Evolutionary conservation across 2,797 vertebrate genomes (phyloP).

Genomic region (Pangasius larnaudii): DNA sequence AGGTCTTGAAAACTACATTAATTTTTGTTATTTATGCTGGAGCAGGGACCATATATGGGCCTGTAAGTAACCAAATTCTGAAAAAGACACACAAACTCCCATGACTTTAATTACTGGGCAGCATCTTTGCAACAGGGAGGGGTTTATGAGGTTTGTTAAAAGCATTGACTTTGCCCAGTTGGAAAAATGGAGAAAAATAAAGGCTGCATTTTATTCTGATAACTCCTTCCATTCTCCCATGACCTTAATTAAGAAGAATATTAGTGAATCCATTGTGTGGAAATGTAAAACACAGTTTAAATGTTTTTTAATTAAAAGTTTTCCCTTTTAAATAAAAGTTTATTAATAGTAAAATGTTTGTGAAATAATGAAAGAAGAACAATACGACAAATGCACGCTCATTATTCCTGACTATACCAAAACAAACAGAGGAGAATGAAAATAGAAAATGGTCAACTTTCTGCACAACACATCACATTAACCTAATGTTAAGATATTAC

Average conservation of each 20-base stretch:
- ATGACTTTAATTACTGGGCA: conserved; percentile 35
- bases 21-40: background rate
- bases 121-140: background rate
- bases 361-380: background rate
- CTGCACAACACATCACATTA: background rate
- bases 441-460: background rate
- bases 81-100: background rate
- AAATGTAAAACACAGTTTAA: background rate
- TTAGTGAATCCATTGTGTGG: background rate
- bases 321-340: background rate
- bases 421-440: background rate
- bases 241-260: conserved; percentile 9
- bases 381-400: background rate
- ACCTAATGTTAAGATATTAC: no score
- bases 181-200: conserved; percentile 2
- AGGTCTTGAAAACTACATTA: background rate
- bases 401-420: background rate
- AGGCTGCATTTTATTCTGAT: background rate
- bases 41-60: background rate
- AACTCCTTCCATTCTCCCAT: background rate
- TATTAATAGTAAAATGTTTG: background rate
- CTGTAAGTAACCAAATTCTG: background rate
- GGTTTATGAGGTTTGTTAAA: background rate
- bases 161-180: background rate
- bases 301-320: background rate